Conservation (phyloP, 2,113 vertebrate genomes). For the Nycticryphes semicollaris region DNA sequence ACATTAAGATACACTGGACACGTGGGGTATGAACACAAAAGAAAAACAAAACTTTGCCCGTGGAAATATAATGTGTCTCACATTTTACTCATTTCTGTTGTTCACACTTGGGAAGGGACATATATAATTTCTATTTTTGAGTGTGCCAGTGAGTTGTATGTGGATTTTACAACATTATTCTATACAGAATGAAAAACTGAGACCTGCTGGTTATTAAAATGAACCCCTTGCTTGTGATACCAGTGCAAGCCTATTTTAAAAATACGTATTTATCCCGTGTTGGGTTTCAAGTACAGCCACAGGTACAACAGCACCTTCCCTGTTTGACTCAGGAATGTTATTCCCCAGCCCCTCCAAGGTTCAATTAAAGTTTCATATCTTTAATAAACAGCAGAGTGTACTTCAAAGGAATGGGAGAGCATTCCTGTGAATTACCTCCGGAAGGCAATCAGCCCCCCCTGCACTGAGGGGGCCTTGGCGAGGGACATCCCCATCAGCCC, state of each 20-base stretch:
- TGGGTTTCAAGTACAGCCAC: not conserved
- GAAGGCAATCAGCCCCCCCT: not conserved
- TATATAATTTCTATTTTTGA: not conserved
- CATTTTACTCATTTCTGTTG: not conserved
- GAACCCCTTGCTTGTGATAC: not conserved
- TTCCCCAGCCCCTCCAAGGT: not conserved
- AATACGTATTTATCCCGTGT: not conserved
- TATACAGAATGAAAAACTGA: not conserved
- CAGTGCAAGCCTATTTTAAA: not conserved
- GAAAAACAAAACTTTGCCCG: not conserved
- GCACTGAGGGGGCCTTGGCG: not conserved
- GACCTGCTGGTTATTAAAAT: not conserved
- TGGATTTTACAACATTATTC: not conserved
- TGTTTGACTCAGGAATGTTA: not conserved
- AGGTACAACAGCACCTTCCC: not conserved
- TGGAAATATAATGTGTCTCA: not conserved
- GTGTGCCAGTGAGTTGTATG: not conserved
- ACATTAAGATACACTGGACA: not conserved
- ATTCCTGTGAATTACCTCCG: not conserved
- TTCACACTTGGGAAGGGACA: not conserved
- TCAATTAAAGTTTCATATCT: conserved; percentile 17
- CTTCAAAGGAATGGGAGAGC: not conserved
- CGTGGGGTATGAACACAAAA: not conserved
- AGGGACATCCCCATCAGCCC: not conserved
- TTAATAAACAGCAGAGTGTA: conserved; percentile 11